Evolutionary conservation across 2,797 vertebrate genomes (phyloP), one percentile per base, ranked within the genome.

Genomic region (Tinamus major): DNA sequence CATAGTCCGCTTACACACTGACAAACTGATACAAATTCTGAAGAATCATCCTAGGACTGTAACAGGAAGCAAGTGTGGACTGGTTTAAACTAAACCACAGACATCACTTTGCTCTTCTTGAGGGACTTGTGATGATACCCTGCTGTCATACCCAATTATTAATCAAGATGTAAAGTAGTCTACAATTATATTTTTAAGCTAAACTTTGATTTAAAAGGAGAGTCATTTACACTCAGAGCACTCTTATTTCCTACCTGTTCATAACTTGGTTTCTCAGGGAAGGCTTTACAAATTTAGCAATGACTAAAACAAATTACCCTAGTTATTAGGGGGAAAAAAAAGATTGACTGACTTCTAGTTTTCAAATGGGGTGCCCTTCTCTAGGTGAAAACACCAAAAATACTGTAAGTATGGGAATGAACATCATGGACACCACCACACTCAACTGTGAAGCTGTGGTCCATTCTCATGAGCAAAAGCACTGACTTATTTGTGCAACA

Each of bases 391-490:
- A 74, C 23, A 58, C 26, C 58, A 42, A 87, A 91, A 90, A 84
- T 81, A 59, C 14, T 27, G 3, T 0, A 58, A 51, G 20, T 55
- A 51, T 7, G 21, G 51, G 23, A 79, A 65, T 26, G 15, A 86
- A 72, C 42, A 69, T 75, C 8, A 9, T 15, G 87, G 26, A 16
- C 8, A 17, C 42, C 59, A 37, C 15, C 59, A 41, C 15, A 42
- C 7, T 72, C 6, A 78, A 63, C 19, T 0, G 0, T 1, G 4
- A 9, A 72, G 14, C 24, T 62, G 3, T 0, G 42, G 49, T 76
- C 70, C 27, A 39, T 48, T 85, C 2, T 1, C 20, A 5, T 24
- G 61, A 42, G 16, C 31, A 82, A 87, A 58, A 4, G 39, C 26
- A 87, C 8, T 72, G 59, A 42, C 20, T 80, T 46, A 9, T 69